Evolutionary conservation across 1,140 invertebrate genomes (phyloP), one percentile per base, ranked within the genome.

Genomic region (silkworm (Bombyx mori)): DNA sequence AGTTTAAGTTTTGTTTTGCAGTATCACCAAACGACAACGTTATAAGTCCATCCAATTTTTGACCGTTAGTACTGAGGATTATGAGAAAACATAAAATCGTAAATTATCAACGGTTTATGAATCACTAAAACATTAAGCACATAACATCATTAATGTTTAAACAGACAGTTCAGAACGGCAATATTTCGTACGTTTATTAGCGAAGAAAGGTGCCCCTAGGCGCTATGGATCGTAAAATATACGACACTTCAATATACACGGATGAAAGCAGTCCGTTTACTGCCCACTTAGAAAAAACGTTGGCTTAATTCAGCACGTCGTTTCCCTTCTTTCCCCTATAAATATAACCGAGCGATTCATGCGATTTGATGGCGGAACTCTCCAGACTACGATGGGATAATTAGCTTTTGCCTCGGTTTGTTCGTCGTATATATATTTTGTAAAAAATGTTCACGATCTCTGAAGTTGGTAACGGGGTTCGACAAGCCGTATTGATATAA

Each of bases 201-300:
- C 26, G 26, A 35, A 35, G 26, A 35, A 35, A 35, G 26, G 26
- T 35, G 26, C 26, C 80, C 73, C 80, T 81, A 69, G 76, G 71
- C 75, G 68, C 65, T 65, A 76, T 75, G 72, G 77, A 74, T 81
- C 82, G 79, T 86, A 83, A 83, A 83, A 83, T 85, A 82, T 83
- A 81, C 73, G 79, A 77, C 74, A 80, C 78, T 82, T 72, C 75
- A 80, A 82, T 82, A 82, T 80, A 82, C 71, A 75, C 80, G 80
- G 79, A 69, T 70, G 68, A 74, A 78, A 75, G 71, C 65, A 68
- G 70, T 61, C 69, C 79, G 73, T 82, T 82, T 80, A 86, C 65
- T 78, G 77, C 71, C 75, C 82, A 83, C 82, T 83, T 79, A 80
- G 76, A 81, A 81, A 82, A 82, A 83, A 83, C 75, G 78, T 82